These are phyloP conservation scores for Chaetodon auriga DNA, from an alignment of 2,113 vertebrate species.

Conservation along the genomic window DNA sequence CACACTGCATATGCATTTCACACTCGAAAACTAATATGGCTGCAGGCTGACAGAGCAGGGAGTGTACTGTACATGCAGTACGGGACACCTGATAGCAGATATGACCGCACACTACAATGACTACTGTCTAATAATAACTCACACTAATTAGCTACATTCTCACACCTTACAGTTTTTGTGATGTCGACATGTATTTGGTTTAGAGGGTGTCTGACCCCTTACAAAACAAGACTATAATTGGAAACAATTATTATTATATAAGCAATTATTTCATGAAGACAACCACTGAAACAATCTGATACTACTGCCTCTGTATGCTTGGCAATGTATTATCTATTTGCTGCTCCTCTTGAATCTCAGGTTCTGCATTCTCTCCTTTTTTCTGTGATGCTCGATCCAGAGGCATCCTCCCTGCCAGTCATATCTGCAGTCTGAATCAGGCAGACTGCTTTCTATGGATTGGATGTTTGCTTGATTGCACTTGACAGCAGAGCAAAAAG, in stretches of 20 bases:
- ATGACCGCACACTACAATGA: neutral
- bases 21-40: neutral
- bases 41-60: neutral
- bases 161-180: slow-evolving; percentile 7
- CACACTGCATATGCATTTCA: neutral
- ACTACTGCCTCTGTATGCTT: slow-evolving; percentile 5
- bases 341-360: neutral
- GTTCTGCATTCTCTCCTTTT: too few species aligned
- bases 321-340: slow-evolving; percentile 11
- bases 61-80: neutral
- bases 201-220: neutral
- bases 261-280: slow-evolving; percentile 36
- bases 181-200: neutral
- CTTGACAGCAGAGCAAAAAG: slow-evolving; percentile 2
- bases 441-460: neutral
- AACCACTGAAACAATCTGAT: slow-evolving; percentile 16
- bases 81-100: neutral
- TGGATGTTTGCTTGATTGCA: neutral
- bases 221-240: slow-evolving; percentile 5
- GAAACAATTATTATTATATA: too few species aligned
- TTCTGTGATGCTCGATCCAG: neutral
- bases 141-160: neutral
- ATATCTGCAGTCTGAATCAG: slow-evolving; percentile 36
- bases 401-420: slow-evolving; percentile 33
- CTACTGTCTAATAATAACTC: slow-evolving; percentile 2